phyloP scores from a whole-genome alignment of 2,113 vertebrate species.

The Conger conger region DNA sequence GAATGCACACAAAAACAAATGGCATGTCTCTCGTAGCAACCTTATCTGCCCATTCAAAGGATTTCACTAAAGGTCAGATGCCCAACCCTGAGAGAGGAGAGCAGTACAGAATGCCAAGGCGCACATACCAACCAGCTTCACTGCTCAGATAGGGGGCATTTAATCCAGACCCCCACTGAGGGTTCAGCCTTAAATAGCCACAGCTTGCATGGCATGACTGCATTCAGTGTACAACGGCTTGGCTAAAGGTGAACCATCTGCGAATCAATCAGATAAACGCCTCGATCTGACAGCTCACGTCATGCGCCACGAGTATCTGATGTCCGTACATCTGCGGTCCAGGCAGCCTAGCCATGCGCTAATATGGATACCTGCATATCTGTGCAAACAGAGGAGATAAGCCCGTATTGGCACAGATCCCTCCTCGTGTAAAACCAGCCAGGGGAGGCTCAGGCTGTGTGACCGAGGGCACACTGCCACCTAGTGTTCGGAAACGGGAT shows the following conservation, averaged over 20 bases:
- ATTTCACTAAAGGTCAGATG: not conserved
- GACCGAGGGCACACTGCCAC: conserved; percentile 29
- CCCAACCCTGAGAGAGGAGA: not conserved
- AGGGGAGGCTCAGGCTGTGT: not conserved
- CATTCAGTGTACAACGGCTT: not conserved
- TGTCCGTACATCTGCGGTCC: not conserved
- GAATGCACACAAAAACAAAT: not conserved
- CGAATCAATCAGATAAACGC: not conserved
- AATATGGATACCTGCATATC: conserved; percentile 1
- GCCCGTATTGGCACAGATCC: not conserved
- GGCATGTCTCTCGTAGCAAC: not conserved
- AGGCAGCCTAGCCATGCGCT: not conserved
- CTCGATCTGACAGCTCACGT: not conserved
- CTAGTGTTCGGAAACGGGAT: conserved; percentile 4
- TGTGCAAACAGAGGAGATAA: conserved; percentile 6
- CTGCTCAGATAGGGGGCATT: not conserved
- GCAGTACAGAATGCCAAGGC: not conserved
- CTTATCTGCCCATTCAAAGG: not conserved
- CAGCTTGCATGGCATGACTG: not conserved
- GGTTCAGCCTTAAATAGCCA: not conserved
- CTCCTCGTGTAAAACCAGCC: not conserved
- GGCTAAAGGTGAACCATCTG: not conserved
- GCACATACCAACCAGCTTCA: not conserved
- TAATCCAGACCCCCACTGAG: not conserved
- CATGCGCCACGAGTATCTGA: not conserved